Evolutionary conservation across 2,888 invertebrate genomes (phyloP), one percentile per base, ranked within the genome.

Genomic region (Synergus japonicus): DNA sequence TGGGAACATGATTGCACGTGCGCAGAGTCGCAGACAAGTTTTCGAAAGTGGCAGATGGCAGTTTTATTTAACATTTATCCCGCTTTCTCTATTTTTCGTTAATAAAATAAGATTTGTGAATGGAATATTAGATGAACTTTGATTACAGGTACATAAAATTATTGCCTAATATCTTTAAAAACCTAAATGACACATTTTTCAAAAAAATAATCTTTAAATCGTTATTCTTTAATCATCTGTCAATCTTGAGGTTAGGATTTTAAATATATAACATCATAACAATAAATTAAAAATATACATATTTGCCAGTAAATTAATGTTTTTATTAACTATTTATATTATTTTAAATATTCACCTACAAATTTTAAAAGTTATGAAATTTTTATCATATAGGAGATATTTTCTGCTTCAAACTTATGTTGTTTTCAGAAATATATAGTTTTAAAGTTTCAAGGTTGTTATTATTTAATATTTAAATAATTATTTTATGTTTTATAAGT

Each of bases 231-330:
- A 13, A 69, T 4, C 4, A 3, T 44, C 29, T n/a, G 54, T 22
- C 4, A 3, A n/a, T 49, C 41, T 54, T 29, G 69, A 73, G 73
- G 73, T 73, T 73, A 73, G n/a, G 15, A 54, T 54, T 73, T 73
- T 54, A 37, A 73, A 73, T 49, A 15, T 12, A 29, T 29, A 18
- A 67, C 54, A 15, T 54, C 9, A 15, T 15, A 29, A 29, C 29
- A 49, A 7, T 12, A 49, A 54, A 44, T 18, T 46, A 18, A 29
- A 41, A 37, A 15, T 49, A 0, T 46, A 49, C 3, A 29, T 54
- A 54, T 37, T 54, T 22, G 22, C 22, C 22, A 60, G 12, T 22
- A 22, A 22, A 22, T 60, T 22, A 22, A 10, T 18, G 60, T 4
- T 60, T 60, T 22, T 15, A 18, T 10, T 3, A 22, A 18, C 10